These are phyloP conservation scores for Syritta pipiens DNA, from an alignment of 2,888 invertebrate genomes.

Conservation along the genomic window DNA sequence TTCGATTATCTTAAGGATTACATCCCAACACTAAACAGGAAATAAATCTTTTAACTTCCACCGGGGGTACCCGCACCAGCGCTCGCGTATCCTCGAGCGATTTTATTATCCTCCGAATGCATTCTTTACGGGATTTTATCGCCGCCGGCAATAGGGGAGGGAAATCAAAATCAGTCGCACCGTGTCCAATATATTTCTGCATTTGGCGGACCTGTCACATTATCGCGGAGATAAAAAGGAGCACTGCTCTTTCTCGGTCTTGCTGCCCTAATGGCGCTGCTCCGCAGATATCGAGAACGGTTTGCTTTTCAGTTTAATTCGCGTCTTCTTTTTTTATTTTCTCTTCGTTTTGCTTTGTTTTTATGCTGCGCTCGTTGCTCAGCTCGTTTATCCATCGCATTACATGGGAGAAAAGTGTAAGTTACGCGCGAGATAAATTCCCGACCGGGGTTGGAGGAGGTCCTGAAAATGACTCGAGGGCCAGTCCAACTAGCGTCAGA, in stretches of 20 bases:
- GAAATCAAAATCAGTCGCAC: constrained; percentile 32
- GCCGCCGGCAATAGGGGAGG: background rate
- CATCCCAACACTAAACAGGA: constrained; percentile 41
- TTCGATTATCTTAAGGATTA: constrained; percentile 54
- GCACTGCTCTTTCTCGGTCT: constrained; percentile 17
- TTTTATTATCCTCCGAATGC: constrained; percentile 47
- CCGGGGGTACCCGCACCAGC: background rate
- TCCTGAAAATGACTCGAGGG: constrained; percentile 38
- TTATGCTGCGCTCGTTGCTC: constrained; percentile 12
- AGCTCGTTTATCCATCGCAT: constrained; percentile 46
- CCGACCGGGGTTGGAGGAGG: constrained; percentile 16
- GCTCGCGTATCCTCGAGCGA: constrained; percentile 15
- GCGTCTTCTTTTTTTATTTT: no score
- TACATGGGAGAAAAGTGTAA: constrained; percentile 46
- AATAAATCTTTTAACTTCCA: constrained; percentile 52
- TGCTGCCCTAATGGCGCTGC: constrained; percentile 35
- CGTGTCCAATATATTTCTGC: constrained; percentile 46
- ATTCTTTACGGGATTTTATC: constrained; percentile 42
- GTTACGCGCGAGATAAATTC: constrained; percentile 49
- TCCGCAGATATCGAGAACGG: constrained; percentile 25
- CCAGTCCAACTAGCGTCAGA: constrained; percentile 22
- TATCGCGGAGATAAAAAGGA: constrained; percentile 36
- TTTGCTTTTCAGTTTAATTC: constrained; percentile 30
- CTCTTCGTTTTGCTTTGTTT: no score
- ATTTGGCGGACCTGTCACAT: constrained; percentile 51